Evolutionary conservation across 2,888 invertebrate genomes (phyloP), one percentile per base, ranked within the genome.

Genomic region (Glaucopsyche alexis): DNA sequence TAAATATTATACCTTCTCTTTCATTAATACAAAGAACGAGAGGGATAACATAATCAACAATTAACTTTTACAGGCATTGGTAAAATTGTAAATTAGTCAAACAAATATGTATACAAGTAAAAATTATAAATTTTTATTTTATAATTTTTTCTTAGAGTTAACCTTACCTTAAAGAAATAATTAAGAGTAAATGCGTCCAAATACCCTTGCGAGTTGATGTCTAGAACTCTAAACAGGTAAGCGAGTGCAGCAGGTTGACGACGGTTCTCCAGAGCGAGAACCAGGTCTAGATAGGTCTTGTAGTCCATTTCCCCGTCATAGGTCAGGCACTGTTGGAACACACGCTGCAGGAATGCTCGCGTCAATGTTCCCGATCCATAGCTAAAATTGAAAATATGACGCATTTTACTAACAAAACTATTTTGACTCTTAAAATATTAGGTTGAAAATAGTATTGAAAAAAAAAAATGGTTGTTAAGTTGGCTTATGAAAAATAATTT

Each of bases 261-360:
- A 29, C 98, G 94, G 90, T 99, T 98, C 88, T 99, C 98, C 77
- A 99, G 89, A 0, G 99, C 99, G 49, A 99, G 93, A 0, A 98
- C 98, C 85, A 99, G 96, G 85, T 99, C 98, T 40, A 99, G 91
- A 86, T 98, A 99, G 0, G 98, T 98, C 90, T 99, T 99, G 91
- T 99, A 99, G 89, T 99, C 99, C 97, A 98, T 98, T 88, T 98
- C 97, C 0, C 97, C 97, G 79, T 98, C 97, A 85, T 98, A 99
- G 0, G 99, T 99, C 5, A 98, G 94, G 82, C 98, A 98, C 82
- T 98, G 98, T 85, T 99, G 98, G 90, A 98, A 99, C 0, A 99
- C 97, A 52, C 98, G 94, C 81, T 98, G 97, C 4, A 99, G 94
- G 88, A 99, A 99, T 0, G 97, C 97, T 65, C 96, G 95, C 0